Conservation (phyloP, 2,888 invertebrate species). For the Seladonia tumulorum region DNA sequence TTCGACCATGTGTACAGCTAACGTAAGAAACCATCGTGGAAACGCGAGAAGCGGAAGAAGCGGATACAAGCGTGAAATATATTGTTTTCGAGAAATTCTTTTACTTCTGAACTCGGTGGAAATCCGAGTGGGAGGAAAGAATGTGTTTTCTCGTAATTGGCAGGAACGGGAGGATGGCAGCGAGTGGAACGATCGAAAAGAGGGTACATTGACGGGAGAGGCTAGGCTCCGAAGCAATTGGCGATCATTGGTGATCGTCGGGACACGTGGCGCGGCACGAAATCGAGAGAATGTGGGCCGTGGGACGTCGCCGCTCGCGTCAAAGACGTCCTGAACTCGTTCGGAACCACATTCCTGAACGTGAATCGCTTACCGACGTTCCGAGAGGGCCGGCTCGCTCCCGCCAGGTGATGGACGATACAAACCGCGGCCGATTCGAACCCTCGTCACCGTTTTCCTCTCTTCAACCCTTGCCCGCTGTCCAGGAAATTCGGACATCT, state of each 20-base stretch:
- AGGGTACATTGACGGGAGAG: background rate
- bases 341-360: conserved; percentile 73
- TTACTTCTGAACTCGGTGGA: background rate
- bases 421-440: background rate
- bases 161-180: background rate
- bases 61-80: too few relatives aligned
- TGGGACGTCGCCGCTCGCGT: conserved; percentile 59
- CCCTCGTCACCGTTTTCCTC: background rate
- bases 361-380: conserved; percentile 66
- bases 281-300: conserved; percentile 54
- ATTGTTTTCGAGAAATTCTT: too few relatives aligned
- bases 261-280: conserved; percentile 33
- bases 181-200: background rate
- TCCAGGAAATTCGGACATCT: background rate
- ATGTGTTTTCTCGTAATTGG: background rate
- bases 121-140: background rate
- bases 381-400: background rate
- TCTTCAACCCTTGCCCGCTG: background rate
- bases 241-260: conserved; percentile 56
- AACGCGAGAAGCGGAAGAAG: too few relatives aligned
- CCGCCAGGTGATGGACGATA: conserved; percentile 6
- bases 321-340: conserved; percentile 65
- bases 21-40: too few relatives aligned
- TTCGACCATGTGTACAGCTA: too few relatives aligned
- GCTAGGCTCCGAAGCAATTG: conserved; percentile 54